Base-by-base conservation (phyloP, 2,888 invertebrate species). In the Hanleya hanleyi region DNA sequence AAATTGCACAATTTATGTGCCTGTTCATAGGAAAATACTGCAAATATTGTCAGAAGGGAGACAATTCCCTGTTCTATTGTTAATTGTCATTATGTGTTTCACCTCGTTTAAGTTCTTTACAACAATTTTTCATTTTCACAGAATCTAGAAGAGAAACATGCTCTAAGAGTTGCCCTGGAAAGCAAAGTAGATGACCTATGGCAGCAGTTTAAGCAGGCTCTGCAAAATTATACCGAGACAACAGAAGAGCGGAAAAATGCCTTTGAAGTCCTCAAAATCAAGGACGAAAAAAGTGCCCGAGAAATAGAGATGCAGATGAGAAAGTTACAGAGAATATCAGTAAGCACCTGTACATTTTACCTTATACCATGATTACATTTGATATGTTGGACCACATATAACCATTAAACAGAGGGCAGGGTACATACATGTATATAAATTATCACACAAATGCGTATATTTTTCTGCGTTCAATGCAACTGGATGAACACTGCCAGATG, bases 141-240 rank as follows among this genome's bases (percentile, higher is more conserved):
- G 91, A 90, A 90, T 75, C 78, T 90, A 62, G 91, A 91, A 78
- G 91, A 91, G 75, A 90, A 90, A 77, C 90, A 91, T 81, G 88
- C 90, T 0, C 78, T 91, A 15, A 74, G 87, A 61, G 87, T 89
- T 29, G 82, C 85, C 67, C 83, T 91, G 71, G 90, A 90, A 75
- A 82, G 82, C 41, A 88, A 89, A 41, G 86, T 90, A 18, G 88
- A 91, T 67, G 83, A 88, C 26, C 78, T 90, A 37, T 89, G 89
- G 89, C 82, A 82, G 41, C 85, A 89, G 81, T 90, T 90, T 76
- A 81, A 85, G 49, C 79, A 82, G 36, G 90, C 90, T 1, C 76
- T 88, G 61, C 86, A 87, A 67, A 86, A 86, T 74, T 91, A 91
- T 77, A 87, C 89, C 70, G 88, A 88, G 50, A 87, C 89, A 5